Evolutionary conservation across 2,113 vertebrate species (phyloP), one percentile per base, ranked within the genome.

Genomic region (Naja naja): DNA sequence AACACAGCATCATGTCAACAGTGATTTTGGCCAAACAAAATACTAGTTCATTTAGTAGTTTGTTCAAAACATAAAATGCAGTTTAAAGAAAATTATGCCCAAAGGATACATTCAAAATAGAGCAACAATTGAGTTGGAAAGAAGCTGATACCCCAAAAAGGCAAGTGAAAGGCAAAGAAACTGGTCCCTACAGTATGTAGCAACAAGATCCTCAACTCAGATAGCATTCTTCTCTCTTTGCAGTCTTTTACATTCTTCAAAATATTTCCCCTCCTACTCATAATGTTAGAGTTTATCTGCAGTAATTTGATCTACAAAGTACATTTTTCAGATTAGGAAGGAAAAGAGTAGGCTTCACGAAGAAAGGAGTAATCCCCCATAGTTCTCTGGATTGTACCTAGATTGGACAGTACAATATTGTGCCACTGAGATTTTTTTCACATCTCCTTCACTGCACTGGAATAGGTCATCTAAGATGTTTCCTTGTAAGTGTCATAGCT

Each of bases 21-120:
- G 91, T 0, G 52, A 55, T 52, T 91, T 45, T 23, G 69, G 52
- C 47, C 52, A 85, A 39, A 92, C 93, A 92, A 89, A 94, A 93
- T 0, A 86, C 55, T 95, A 94, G 89, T 25, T 89, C 87, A 87
- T 81, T 91, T 93, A 93, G 49, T 87, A 92, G 92, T 11, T 53
- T 2, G 93, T 54, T 94, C 0, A 81, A 95, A 89, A 94, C 90
- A 74, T 2, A 89, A 23, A 49, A 53, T 9, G 0, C 9, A 85
- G 58, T 74, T 94, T 39, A 89, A 87, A 94, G 86, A 47, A 94
- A 94, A 97, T 93, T 87, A 25, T 95, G 96, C 8, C 64, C 11
- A 92, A 89, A 81, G 23, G 49, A 25, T 25, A 18, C 18, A 16
- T 49, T 87, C 34, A 92, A 16, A 53, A 56, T 39, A n/a, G 25